phyloP scores from a whole-genome alignment of 2,888 invertebrate species.

The Drosophila rellima region DNA sequence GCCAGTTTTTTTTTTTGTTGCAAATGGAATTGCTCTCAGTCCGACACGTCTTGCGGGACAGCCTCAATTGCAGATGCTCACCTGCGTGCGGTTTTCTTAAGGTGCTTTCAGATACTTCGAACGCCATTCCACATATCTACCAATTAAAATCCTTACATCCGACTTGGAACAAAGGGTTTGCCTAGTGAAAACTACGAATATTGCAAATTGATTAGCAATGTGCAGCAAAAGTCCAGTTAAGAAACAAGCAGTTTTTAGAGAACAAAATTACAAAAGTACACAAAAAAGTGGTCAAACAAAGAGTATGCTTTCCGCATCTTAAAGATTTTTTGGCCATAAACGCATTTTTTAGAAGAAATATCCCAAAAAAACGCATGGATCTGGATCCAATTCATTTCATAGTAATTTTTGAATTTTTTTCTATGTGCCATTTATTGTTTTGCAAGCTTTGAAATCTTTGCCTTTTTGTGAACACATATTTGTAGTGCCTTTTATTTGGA shows the following conservation, averaged over 20 bases:
- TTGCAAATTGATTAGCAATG: conserved; percentile 24
- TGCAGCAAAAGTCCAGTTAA: too few species aligned
- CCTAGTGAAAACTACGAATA: conserved; percentile 14
- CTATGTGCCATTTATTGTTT: conserved; percentile 9
- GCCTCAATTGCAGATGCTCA: conserved; percentile 30
- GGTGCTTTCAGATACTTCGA: conserved; percentile 20
- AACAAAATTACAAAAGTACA: too few species aligned
- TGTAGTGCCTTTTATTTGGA: conserved; percentile 30
- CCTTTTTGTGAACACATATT: conserved; percentile 58
- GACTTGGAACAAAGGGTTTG: neutral
- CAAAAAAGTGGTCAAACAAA: too few species aligned
- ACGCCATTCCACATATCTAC: neutral
- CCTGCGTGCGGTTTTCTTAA: conserved; percentile 37
- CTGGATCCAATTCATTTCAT: conserved; percentile 27
- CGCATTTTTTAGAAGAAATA: too few species aligned
- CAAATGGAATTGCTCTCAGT: conserved; percentile 66
- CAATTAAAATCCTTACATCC: neutral
- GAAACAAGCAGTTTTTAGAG: too few species aligned
- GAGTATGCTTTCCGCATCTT: too few species aligned
- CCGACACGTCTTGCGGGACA: conserved; percentile 26
- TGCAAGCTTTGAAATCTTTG: conserved; percentile 32
- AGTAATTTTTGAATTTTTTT: conserved; percentile 9
- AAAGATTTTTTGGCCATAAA: too few species aligned
- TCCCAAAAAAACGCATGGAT: too few species aligned
- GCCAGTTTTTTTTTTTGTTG: conserved; percentile 14